Conservation (phyloP, 2,797 vertebrate genomes). For the Australoheros facetus region DNA sequence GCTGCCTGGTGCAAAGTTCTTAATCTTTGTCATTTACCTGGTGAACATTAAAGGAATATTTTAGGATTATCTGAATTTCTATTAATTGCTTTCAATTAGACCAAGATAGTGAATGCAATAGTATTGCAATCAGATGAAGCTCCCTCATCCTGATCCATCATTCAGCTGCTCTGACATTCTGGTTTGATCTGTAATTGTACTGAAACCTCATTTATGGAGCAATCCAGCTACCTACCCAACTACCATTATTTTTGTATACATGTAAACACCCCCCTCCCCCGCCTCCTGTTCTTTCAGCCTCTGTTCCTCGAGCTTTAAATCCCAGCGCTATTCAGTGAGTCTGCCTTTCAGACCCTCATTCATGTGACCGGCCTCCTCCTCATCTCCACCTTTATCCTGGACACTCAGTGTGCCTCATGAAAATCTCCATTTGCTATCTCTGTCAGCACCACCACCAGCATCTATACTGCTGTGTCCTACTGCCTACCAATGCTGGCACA, state of each 20-base stretch:
- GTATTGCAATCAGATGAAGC: too few species aligned
- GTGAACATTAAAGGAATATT: not conserved
- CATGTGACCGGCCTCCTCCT: not conserved
- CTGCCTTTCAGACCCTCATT: not conserved
- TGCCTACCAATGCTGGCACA: not conserved
- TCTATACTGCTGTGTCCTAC: not conserved
- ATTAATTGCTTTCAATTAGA: not conserved
- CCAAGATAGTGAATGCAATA: too few species aligned
- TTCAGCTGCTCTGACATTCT: too few species aligned
- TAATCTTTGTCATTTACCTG: not conserved
- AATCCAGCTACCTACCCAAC: not conserved
- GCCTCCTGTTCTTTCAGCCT: not conserved
- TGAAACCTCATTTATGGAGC: not conserved
- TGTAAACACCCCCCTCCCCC: not conserved
- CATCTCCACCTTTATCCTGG: not conserved
- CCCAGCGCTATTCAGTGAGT: not conserved
- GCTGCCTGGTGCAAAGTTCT: not conserved
- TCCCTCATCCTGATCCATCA: too few species aligned
- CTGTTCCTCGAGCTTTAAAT: not conserved
- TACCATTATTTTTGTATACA: not conserved
- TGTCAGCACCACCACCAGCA: not conserved
- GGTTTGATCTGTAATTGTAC: not conserved
- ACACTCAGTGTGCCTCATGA: not conserved
- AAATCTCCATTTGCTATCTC: not conserved
- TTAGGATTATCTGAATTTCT: not conserved